phyloP scores from a whole-genome alignment of 2,797 vertebrate species.

The Pseudochirops cupreus region DNA sequence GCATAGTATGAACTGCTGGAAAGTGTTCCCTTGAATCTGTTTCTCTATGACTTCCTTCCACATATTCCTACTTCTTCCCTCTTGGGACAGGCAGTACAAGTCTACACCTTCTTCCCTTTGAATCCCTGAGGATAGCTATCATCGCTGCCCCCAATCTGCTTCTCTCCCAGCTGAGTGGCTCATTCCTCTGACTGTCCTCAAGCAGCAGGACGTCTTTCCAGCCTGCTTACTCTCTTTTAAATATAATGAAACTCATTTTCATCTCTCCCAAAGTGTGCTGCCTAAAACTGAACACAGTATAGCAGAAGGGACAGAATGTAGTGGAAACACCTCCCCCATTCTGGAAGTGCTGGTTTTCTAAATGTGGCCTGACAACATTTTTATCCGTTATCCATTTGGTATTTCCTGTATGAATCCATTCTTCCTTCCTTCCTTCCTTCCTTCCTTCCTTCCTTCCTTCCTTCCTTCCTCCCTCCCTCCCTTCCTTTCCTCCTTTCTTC shows the following conservation, averaged over 20 bases:
- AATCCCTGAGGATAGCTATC: neutral
- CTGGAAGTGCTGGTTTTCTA: neutral
- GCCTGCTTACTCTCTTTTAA: neutral
- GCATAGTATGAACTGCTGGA: neutral
- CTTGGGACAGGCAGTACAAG: neutral
- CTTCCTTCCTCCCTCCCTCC: no score
- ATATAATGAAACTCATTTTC: neutral
- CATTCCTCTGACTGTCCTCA: neutral
- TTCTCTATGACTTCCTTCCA: neutral
- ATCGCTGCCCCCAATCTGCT: neutral
- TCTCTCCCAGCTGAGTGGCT: neutral
- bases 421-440: no score
- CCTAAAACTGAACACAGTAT: neutral
- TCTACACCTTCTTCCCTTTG: neutral
- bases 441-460: no score
- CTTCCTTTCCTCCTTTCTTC: no score
- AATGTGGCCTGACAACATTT: neutral
- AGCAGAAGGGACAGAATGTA: neutral
- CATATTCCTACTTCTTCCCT: neutral
- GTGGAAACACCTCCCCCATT: neutral
- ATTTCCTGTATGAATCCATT: no score
- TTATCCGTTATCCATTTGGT: no score
- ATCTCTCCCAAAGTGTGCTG: neutral
- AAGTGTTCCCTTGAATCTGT: neutral
- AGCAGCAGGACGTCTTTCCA: neutral